Base-by-base conservation (phyloP, 2,113 vertebrate genomes). In the sheep (Ovis aries) region DNA sequence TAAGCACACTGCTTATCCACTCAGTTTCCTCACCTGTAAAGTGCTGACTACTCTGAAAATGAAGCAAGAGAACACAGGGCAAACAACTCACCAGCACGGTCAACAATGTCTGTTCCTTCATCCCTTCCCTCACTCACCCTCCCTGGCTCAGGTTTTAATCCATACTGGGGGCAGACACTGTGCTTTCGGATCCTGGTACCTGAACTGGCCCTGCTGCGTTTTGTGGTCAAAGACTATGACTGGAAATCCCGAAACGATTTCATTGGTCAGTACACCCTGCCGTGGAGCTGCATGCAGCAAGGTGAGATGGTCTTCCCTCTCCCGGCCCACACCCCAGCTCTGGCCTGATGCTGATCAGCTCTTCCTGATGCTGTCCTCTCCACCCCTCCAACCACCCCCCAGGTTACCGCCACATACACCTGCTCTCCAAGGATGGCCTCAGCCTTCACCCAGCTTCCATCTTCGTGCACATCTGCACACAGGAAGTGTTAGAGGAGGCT, bases 341-440 rank as follows among this genome's bases (percentile, higher is more conserved):
- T 14, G 21, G 62, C n/a, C 55, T 52, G 57, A 57, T 57, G 57
- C 57, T 57, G 23, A 57, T 27, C 23, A 25, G 23, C 57, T 29
- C 60, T 50, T 82, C 27, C 52, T 90, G 33, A 91, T 14, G 33
- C 15, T 11, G 31, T 60, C 60, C 59, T 77, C 71, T 77, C 71
- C 12, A 27, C 21, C 36, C 36, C 40, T 90, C 60, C 71, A 52
- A 25, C 29, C 10, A 53, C 29, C n/a, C 60, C 64, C 21, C 98
- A 99, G 99, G 99, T 52, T 99, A 99, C 98, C 99, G 99, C 92
- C 99, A 99, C 96, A 99, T 99, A 95, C 99, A 99, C 96, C 99
- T 99, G 43, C 99, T 99, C 94, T 99, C 99, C 90, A 99, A 98
- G 98, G 99, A 99, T 1, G 99, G 99, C 50, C 99, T 99, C 81